Conservation (phyloP, 2,797 vertebrate species). For the Pantherophis vulpinus region DNA sequence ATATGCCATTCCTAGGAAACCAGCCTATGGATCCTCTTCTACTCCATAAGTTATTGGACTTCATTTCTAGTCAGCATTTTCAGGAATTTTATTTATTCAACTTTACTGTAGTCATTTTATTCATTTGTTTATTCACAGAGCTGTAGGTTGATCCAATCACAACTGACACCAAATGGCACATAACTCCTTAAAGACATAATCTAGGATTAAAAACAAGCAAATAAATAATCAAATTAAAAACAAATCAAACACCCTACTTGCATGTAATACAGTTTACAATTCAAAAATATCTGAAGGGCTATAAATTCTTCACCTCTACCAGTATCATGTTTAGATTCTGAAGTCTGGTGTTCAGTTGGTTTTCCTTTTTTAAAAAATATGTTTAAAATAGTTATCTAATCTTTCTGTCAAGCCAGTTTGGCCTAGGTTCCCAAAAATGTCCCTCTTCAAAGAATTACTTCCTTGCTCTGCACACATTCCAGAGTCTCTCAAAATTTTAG, state of each 20-base stretch:
- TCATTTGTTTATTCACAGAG: not conserved
- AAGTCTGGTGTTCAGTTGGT: not conserved
- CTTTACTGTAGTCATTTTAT: not conserved
- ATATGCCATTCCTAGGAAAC: not conserved
- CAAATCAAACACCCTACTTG: not conserved
- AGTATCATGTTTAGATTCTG: not conserved
- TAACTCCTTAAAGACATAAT: not conserved
- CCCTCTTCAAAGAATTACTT: not conserved
- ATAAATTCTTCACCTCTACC: not conserved
- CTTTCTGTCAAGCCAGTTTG: not conserved
- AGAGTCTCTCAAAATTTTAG: not conserved
- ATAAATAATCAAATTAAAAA: not conserved
- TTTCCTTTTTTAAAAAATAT: not conserved
- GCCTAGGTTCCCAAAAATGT: not conserved
- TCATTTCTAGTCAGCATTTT: not conserved
- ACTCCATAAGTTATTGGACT: not conserved
- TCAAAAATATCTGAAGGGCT: not conserved
- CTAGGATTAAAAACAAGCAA: not conserved
- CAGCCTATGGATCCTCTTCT: not conserved
- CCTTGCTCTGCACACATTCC: not conserved
- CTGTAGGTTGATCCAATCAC: not conserved
- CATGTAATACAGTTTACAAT: not conserved
- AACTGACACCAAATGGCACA: not conserved
- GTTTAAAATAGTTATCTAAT: not conserved
- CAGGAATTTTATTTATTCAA: not conserved